These are phyloP conservation scores for Halictus rubicundus DNA, from an alignment of 1,140 invertebrate species.

Conservation along the genomic window DNA sequence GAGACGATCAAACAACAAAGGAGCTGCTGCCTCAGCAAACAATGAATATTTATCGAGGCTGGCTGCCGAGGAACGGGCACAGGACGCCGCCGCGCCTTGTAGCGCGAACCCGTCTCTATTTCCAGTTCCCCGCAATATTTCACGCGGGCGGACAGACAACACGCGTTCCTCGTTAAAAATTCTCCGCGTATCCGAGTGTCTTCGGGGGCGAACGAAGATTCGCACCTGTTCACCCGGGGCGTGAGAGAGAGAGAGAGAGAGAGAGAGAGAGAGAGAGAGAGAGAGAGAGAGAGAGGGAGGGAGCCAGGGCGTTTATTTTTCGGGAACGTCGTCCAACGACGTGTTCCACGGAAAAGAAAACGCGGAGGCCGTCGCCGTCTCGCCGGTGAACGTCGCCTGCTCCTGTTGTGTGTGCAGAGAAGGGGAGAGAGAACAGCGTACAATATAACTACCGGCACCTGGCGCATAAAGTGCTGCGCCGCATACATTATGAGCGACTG, in stretches of 20 bases:
- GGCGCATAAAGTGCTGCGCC: constrained; percentile 60
- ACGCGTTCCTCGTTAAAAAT: constrained; percentile 57
- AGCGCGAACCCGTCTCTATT: constrained; percentile 8
- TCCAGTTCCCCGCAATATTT: constrained; percentile 20
- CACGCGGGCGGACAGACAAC: constrained; percentile 13
- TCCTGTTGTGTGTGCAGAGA: constrained; percentile 29
- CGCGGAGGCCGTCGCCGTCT: constrained; percentile 8
- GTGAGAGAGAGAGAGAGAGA: too few relatives aligned
- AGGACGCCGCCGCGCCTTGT: background rate
- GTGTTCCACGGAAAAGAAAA: constrained; percentile 55
- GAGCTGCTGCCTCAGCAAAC: background rate
- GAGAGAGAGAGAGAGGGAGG: too few relatives aligned
- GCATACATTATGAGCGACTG: constrained; percentile 62
- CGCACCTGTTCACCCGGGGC: constrained; percentile 57
- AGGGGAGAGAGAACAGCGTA: constrained; percentile 34
- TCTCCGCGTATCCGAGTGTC: constrained; percentile 31
- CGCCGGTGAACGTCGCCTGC: constrained; percentile 23
- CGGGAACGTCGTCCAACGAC: constrained; percentile 28
- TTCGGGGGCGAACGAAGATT: constrained; percentile 45
- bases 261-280: too few relatives aligned
- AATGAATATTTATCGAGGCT: constrained; percentile 39
- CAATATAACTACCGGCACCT: constrained; percentile 66
- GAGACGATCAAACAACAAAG: constrained; percentile 2
- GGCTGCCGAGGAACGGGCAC: background rate
- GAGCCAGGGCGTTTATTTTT: constrained; percentile 50